A percentile compares a stretch with the other conserved stretches of the same genome.
Conservation (phyloP, 2,888 invertebrate genomes). For the Furcula furcula region DNA sequence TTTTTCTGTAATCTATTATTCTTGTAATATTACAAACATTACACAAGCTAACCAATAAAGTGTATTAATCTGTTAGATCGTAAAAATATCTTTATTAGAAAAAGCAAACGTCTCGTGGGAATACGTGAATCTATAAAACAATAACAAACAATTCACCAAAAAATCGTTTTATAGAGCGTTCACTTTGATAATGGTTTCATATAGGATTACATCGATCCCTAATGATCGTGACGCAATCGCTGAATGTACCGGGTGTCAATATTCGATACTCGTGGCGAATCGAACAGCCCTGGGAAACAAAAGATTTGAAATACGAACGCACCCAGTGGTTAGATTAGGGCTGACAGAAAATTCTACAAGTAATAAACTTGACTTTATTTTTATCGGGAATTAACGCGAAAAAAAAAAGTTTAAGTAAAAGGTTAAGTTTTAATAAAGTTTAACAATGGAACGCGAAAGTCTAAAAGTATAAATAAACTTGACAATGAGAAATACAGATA, state of each 20-base stretch:
- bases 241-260: neutral
- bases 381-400: too few relatives aligned
- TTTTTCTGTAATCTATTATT: too few relatives aligned
- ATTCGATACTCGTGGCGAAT: constrained; percentile 11
- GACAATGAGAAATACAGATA: too few relatives aligned
- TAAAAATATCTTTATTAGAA: neutral
- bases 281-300: constrained; percentile 16
- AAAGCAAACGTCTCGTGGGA: constrained; percentile 16
- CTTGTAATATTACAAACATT: neutral
- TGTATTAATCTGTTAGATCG: neutral
- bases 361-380: too few relatives aligned
- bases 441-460: too few relatives aligned
- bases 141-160: constrained; percentile 16
- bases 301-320: constrained; percentile 1
- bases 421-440: too few relatives aligned
- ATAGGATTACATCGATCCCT: constrained; percentile 2
- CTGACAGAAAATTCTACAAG: too few relatives aligned
- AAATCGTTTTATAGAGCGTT: constrained; percentile 2
- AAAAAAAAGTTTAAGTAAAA: too few relatives aligned
- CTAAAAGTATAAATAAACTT: too few relatives aligned
- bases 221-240: constrained; percentile 2
- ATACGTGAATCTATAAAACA: constrained; percentile 8
- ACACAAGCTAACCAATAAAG: neutral
- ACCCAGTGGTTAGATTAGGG: too few relatives aligned
- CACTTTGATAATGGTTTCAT: too few relatives aligned